phyloP scores from a whole-genome alignment of 2,888 invertebrate genomes.

The Aphodius granarius region DNA sequence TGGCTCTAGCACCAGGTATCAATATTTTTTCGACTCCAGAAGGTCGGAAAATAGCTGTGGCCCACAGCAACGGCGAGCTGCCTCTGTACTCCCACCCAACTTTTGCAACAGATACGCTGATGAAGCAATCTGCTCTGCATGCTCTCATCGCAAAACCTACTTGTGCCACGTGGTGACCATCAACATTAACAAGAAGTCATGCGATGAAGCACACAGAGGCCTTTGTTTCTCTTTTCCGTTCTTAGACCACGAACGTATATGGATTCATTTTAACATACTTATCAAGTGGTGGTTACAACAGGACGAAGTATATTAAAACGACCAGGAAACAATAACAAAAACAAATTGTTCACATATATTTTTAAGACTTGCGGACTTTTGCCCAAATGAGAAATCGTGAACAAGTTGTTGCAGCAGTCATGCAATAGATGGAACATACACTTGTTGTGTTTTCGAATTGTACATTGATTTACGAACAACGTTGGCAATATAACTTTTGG shows the following conservation, averaged over 20 bases:
- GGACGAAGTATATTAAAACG: neutral
- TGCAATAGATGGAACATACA: neutral
- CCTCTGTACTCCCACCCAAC: conserved; percentile 56
- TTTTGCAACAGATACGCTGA: conserved; percentile 40
- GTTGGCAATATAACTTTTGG: conserved; percentile 3
- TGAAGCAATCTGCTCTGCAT: conserved; percentile 31
- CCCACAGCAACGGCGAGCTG: conserved; percentile 73
- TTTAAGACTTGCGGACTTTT: neutral
- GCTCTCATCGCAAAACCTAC: conserved; percentile 9
- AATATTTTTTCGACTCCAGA: conserved; percentile 52
- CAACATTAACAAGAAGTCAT: neutral
- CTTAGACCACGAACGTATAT: neutral
- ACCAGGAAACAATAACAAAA: neutral
- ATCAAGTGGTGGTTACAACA: neutral
- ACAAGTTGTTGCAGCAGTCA: neutral
- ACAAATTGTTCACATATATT: neutral
- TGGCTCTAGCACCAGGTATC: conserved; percentile 45
- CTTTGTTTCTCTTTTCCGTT: neutral
- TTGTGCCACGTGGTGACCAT: neutral
- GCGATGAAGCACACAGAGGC: conserved; percentile 2
- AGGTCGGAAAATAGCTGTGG: conserved; percentile 56
- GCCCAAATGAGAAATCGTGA: neutral
- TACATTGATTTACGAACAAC: neutral
- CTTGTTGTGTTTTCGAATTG: neutral
- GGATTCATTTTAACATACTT: neutral